Conservation (phyloP, 1,140 invertebrate species). For the Formica selysi region DNA sequence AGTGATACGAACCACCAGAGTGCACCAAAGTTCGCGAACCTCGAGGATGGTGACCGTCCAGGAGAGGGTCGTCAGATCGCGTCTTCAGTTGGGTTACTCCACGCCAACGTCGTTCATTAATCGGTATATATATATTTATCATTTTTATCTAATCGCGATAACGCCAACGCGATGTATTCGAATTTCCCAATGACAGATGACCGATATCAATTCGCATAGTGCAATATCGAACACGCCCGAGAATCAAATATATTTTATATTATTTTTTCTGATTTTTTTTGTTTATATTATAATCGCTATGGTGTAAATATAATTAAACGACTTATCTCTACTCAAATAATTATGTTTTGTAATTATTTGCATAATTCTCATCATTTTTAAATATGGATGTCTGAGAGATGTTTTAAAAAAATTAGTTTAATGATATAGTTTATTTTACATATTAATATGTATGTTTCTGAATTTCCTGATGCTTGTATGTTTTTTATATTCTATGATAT, state of each 20-base stretch:
- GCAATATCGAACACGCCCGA: not conserved
- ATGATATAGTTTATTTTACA: not conserved
- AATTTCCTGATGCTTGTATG: not conserved
- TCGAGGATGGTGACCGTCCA: slow-evolving; percentile 84
- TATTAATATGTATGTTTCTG: not conserved
- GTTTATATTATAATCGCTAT: too few species aligned
- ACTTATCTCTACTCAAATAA: too few species aligned
- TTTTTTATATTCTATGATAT: not conserved
- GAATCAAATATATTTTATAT: not conserved
- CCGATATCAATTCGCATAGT: not conserved
- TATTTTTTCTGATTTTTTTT: not conserved
- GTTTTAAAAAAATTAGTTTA: too few species aligned
- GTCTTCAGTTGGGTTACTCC: slow-evolving; percentile 85
- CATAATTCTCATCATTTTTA: not conserved
- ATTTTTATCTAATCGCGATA: slow-evolving; percentile 37
- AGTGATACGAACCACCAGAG: slow-evolving; percentile 83
- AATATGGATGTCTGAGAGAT: not conserved
- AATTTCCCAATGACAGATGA: not conserved
- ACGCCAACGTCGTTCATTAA: slow-evolving; percentile 85
- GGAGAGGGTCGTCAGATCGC: slow-evolving; percentile 85
- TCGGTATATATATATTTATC: slow-evolving; percentile 79
- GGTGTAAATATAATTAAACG: too few species aligned
- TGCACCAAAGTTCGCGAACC: slow-evolving; percentile 82
- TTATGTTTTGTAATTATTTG: not conserved
- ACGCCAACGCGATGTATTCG: not conserved